Evolutionary conservation across 2,797 vertebrate genomes (phyloP).

Genomic region (Oceanodroma leucorhoa): DNA sequence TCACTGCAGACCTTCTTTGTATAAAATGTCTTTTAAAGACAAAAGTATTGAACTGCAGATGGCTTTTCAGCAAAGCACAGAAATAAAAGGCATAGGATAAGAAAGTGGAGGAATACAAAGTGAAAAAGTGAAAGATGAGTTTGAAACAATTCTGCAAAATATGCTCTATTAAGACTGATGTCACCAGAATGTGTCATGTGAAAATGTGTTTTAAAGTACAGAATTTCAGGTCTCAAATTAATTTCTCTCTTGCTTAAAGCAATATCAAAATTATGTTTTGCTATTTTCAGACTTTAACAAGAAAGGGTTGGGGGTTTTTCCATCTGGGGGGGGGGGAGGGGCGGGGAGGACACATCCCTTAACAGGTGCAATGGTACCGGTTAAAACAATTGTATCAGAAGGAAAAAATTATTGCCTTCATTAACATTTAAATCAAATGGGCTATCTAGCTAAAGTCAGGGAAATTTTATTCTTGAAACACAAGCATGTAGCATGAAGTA

Average conservation of each 20-base stretch:
- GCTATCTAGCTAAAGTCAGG: not conserved
- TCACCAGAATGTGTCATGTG: not conserved
- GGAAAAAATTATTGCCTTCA: not conserved
- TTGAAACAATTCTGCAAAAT: not conserved
- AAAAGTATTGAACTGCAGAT: not conserved
- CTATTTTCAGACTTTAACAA: not conserved
- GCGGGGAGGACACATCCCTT: not conserved
- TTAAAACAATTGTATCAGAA: not conserved
- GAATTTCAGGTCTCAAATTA: not conserved
- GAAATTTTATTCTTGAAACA: not conserved
- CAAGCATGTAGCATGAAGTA: not conserved
- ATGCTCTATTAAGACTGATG: not conserved
- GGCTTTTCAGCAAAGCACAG: not conserved
- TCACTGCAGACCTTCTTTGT: not conserved
- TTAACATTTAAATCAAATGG: not conserved
- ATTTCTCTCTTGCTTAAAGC: not conserved
- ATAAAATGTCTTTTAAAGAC: not conserved
- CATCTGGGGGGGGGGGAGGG: rapidly evolving
- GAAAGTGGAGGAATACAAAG: not conserved
- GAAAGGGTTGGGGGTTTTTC: not conserved
- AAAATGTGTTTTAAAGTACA: not conserved
- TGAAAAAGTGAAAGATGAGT: not conserved
- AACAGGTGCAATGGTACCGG: not conserved
- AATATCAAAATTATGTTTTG: not conserved
- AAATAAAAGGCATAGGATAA: not conserved